phyloP scores from a whole-genome alignment of 2,797 vertebrate species.

The Sebastes oblongus region DNA sequence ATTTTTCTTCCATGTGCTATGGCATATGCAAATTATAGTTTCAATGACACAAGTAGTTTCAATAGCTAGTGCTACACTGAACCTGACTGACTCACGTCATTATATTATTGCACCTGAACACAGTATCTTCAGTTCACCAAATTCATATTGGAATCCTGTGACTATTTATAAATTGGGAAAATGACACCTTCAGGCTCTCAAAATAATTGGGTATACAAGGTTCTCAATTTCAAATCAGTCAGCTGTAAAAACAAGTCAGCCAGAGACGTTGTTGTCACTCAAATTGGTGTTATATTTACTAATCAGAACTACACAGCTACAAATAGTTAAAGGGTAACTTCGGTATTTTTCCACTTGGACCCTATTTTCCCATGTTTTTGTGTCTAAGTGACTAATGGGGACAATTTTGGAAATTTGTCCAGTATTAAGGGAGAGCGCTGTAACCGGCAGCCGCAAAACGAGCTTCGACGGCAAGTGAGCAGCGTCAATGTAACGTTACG shows the following conservation, averaged over 20 bases:
- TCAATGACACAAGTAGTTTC: background rate
- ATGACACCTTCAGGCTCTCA: background rate
- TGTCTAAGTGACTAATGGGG: no score
- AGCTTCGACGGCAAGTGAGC: no score
- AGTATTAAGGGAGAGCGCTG: no score
- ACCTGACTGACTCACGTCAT: background rate
- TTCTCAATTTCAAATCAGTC: conserved; percentile 6
- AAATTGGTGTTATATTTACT: background rate
- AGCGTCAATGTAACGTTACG: no score
- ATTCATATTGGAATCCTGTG: background rate
- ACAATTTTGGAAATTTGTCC: no score
- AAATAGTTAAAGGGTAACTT: background rate
- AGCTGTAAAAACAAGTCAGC: background rate
- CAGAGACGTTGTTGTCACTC: background rate
- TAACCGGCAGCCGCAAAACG: no score
- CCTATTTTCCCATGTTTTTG: no score
- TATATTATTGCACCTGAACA: background rate
- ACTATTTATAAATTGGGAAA: background rate
- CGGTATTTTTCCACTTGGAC: no score
- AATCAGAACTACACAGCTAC: background rate
- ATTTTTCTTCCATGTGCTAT: background rate
- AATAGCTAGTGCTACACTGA: background rate
- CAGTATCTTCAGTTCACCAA: background rate
- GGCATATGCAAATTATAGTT: background rate
- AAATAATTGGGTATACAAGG: background rate